Evolutionary conservation across 1,140 invertebrate genomes (phyloP).

Genomic region (Drosophila watanabei): DNA sequence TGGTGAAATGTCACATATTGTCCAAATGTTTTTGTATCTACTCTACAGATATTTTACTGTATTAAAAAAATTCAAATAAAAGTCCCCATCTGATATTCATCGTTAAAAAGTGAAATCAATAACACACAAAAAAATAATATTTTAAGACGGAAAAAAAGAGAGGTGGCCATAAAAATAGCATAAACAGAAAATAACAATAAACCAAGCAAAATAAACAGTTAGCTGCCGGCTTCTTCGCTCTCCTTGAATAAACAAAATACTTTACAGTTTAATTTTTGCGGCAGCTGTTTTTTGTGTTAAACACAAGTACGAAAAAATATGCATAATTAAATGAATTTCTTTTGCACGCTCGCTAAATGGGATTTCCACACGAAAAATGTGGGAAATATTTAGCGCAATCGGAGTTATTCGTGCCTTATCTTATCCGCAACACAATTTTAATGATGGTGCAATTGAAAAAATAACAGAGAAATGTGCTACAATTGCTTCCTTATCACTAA

Average conservation of each 20-base stretch:
- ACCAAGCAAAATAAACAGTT: conserved; percentile 22
- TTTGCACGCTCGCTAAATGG: conserved; percentile 50
- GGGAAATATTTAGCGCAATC: conserved; percentile 29
- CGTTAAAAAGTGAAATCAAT: conserved; percentile 76
- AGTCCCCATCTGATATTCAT: conserved; percentile 48
- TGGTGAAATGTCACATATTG: neutral
- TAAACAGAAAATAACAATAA: conserved; percentile 44
- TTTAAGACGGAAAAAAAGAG: conserved; percentile 16
- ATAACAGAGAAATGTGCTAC: conserved; percentile 33
- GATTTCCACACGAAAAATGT: conserved; percentile 59
- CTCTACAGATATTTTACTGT: neutral
- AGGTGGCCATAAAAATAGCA: conserved; percentile 41
- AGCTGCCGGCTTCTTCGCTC: conserved; percentile 4
- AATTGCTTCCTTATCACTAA: conserved; percentile 53
- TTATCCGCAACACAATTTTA: conserved; percentile 71
- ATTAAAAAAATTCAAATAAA: conserved; percentile 9
- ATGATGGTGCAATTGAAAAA: conserved; percentile 62
- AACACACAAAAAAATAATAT: conserved; percentile 55
- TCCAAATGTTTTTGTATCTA: too few species aligned
- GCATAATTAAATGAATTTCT: conserved; percentile 33
- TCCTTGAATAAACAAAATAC: conserved; percentile 24
- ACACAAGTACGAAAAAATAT: conserved; percentile 15
- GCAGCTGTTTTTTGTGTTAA: conserved; percentile 31
- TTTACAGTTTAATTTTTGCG: conserved; percentile 29
- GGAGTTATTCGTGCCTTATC: conserved; percentile 54